Evolutionary conservation across 2,797 vertebrate species (phyloP).

Genomic region (Anguilla obscura): DNA sequence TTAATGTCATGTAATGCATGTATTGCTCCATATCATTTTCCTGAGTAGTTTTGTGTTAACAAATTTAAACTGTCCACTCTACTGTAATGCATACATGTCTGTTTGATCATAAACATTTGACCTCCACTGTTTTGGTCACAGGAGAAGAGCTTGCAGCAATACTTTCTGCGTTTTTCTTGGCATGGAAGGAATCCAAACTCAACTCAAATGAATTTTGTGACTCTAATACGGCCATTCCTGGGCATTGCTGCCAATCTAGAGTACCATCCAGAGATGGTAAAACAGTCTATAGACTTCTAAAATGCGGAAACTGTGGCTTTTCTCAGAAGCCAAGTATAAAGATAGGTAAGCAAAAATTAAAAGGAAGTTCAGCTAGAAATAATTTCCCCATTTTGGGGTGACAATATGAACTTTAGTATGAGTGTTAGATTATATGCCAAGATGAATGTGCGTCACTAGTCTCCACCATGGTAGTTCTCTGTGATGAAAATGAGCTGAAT

Average conservation of each 20-base stretch:
- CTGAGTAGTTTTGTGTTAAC: not conserved
- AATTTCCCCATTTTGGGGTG: not conserved
- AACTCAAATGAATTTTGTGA: not conserved
- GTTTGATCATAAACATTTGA: not conserved
- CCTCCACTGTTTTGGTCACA: not conserved
- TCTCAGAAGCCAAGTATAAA: not conserved
- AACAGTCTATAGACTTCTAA: not conserved
- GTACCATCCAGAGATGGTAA: not conserved
- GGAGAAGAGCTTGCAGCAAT: not conserved
- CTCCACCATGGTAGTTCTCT: not conserved
- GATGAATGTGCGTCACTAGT: not conserved
- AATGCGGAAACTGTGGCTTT: not conserved
- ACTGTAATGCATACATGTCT: not conserved
- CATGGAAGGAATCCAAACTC: not conserved
- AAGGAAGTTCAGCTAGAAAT: not conserved
- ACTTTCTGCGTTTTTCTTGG: not conserved
- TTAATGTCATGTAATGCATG: too few relatives aligned
- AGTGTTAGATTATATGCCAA: not conserved
- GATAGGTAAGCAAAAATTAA: not conserved
- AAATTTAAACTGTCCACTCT: too few relatives aligned
- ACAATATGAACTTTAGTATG: not conserved
- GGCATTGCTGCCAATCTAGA: not conserved
- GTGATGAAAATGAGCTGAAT: not conserved
- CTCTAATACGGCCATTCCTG: not conserved
- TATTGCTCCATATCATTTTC: not conserved